Percentiles rank a stretch among this genome's conserved stretches.
These are phyloP conservation scores for Drosophila tropicalis DNA, from an alignment of 1,140 invertebrate genomes.

Conservation along the genomic window DNA sequence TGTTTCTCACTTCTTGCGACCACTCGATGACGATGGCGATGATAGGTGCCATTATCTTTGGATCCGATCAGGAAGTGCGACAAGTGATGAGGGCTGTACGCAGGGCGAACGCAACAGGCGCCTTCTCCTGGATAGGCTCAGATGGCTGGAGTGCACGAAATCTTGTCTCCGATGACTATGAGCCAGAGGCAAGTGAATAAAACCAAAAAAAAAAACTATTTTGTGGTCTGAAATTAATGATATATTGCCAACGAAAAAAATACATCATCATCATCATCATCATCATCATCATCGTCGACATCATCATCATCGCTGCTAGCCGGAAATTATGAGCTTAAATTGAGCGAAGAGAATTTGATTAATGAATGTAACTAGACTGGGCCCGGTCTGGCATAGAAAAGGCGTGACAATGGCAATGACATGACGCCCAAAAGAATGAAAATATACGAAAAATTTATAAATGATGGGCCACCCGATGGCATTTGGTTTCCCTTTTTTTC, in stretches of 20 bases:
- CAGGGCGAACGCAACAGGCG: conserved; percentile 93
- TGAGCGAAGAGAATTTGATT: conserved; percentile 68
- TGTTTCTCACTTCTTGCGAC: background rate
- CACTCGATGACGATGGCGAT: background rate
- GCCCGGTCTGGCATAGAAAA: conserved; percentile 40
- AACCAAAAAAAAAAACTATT: conserved; percentile 35
- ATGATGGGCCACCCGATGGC: conserved; percentile 44
- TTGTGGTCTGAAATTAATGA: conserved; percentile 25
- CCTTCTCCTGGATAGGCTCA: conserved; percentile 97
- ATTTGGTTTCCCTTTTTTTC: conserved; percentile 25
- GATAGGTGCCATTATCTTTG: conserved; percentile 96
- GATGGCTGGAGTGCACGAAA: conserved; percentile 96
- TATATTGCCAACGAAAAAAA: background rate
- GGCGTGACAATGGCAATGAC: conserved; percentile 37
- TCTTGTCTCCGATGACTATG: conserved; percentile 94
- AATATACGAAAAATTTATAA: conserved; percentile 54
- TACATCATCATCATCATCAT: background rate
- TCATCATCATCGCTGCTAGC: background rate
- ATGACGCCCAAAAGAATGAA: conserved; percentile 52
- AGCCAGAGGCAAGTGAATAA: conserved; percentile 86
- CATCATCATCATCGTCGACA: background rate
- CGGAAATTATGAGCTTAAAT: conserved; percentile 69
- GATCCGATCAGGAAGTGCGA: conserved; percentile 97
- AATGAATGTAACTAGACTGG: conserved; percentile 47
- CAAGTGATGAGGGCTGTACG: conserved; percentile 95